Percentiles rank a stretch among this genome's conserved stretches.
Conservation (phyloP, 2,888 invertebrate genomes). For the Labia minor region DNA sequence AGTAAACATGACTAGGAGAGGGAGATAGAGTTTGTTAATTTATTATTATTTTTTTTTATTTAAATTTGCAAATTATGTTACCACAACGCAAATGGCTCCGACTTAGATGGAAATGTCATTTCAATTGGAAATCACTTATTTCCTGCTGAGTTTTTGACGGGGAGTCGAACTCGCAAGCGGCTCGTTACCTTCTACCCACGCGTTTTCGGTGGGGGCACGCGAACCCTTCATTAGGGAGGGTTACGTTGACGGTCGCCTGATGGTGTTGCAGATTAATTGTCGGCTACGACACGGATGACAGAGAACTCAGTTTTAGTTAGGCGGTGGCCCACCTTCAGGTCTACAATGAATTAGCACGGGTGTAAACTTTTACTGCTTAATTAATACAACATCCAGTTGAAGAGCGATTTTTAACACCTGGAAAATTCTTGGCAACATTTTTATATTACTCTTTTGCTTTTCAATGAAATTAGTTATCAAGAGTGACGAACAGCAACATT, state of each 20-base stretch:
- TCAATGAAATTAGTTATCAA: too few species aligned
- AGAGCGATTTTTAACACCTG: slow-evolving; percentile 1
- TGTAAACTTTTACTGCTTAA: not conserved
- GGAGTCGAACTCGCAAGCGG: not conserved
- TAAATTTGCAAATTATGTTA: slow-evolving; percentile 1
- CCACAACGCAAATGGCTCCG: not conserved
- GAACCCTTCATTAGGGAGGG: not conserved
- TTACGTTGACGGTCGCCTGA: not conserved
- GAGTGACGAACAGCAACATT: too few species aligned
- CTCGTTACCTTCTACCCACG: not conserved
- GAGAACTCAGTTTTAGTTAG: not conserved
- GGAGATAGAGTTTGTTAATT: too few species aligned
- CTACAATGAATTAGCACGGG: not conserved
- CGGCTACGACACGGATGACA: not conserved
- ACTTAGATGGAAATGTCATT: slow-evolving; percentile 1
- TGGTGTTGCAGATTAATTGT: not conserved
- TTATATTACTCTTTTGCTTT: not conserved
- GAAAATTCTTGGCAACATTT: not conserved
- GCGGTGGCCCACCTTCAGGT: not conserved
- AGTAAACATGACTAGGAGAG: too few species aligned
- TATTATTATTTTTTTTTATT: not conserved
- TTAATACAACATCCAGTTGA: not conserved
- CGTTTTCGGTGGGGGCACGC: not conserved
- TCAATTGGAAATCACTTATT: slow-evolving; percentile 13
- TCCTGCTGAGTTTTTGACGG: not conserved